phyloP scores from a whole-genome alignment of 2,797 vertebrate species.

The Aotus griseimembra region DNA sequence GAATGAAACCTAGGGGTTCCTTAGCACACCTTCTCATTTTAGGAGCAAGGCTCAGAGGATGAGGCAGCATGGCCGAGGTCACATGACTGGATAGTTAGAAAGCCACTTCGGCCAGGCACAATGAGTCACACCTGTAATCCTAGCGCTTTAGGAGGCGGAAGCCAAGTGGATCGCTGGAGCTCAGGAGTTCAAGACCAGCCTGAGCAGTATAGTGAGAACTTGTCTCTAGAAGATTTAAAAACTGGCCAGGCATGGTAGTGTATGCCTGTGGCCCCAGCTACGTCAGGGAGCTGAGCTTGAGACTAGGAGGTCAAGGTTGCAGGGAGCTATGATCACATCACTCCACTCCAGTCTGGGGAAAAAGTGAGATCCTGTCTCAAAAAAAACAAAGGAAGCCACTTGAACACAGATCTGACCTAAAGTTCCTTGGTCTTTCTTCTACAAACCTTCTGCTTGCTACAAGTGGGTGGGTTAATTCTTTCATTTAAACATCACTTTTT shows the following conservation, averaged over 20 bases:
- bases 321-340: not conserved
- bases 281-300: not conserved
- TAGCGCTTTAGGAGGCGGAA: not conserved
- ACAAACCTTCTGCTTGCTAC: not conserved
- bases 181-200: not conserved
- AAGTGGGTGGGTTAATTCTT: not conserved
- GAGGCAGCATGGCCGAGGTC: not conserved
- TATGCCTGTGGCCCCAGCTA: not conserved
- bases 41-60: not conserved
- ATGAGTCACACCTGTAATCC: not conserved
- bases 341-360: not conserved
- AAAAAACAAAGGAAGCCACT: not conserved
- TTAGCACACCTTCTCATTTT: not conserved
- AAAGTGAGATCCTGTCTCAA: not conserved
- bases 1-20: not conserved
- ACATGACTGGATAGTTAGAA: not conserved
- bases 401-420: not conserved
- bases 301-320: rapidly evolving
- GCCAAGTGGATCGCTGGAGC: not conserved
- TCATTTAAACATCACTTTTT: not conserved
- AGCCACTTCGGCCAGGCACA: not conserved
- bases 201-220: not conserved
- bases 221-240: not conserved
- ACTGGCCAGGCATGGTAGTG: not conserved
- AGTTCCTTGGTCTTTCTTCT: not conserved